Conservation (phyloP, 1,140 invertebrate genomes). For the Drosophila asahinai region DNA sequence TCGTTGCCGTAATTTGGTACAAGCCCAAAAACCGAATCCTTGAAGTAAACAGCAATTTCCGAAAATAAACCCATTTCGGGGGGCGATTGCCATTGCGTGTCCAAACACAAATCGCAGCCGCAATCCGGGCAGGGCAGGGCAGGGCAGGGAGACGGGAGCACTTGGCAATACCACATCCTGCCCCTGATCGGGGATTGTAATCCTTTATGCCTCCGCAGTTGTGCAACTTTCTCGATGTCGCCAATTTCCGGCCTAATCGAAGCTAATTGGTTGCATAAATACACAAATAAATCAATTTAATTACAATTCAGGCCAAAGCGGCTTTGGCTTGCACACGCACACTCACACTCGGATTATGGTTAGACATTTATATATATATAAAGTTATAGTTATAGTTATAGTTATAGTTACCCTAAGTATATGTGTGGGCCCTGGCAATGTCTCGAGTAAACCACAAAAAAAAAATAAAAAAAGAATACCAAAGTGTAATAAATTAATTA, state of each 20-base stretch:
- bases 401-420: background rate
- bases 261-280: slow-evolving; percentile 53
- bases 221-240: slow-evolving; percentile 29
- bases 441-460: background rate
- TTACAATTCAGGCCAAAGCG: slow-evolving; percentile 43
- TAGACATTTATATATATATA: too few species aligned
- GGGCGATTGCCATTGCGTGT: slow-evolving; percentile 69
- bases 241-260: slow-evolving; percentile 51
- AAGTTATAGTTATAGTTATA: too few species aligned
- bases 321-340: slow-evolving; percentile 34
- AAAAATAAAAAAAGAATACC: background rate
- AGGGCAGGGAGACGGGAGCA: background rate
- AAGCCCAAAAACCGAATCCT: slow-evolving; percentile 55
- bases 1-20: slow-evolving; percentile 48
- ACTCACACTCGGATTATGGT: slow-evolving; percentile 8
- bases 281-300: slow-evolving; percentile 64
- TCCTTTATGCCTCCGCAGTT: slow-evolving; percentile 9
- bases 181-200: slow-evolving; percentile 10
- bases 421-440: slow-evolving; percentile 10
- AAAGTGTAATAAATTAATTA: slow-evolving; percentile 34
- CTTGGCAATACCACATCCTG: slow-evolving; percentile 14
- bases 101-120: slow-evolving; percentile 52
- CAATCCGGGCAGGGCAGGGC: slow-evolving; percentile 10
- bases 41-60: slow-evolving; percentile 77
- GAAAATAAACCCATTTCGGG: slow-evolving; percentile 71